Conservation (phyloP, 2,113 vertebrate species). For the Montifringilla adamsi region DNA sequence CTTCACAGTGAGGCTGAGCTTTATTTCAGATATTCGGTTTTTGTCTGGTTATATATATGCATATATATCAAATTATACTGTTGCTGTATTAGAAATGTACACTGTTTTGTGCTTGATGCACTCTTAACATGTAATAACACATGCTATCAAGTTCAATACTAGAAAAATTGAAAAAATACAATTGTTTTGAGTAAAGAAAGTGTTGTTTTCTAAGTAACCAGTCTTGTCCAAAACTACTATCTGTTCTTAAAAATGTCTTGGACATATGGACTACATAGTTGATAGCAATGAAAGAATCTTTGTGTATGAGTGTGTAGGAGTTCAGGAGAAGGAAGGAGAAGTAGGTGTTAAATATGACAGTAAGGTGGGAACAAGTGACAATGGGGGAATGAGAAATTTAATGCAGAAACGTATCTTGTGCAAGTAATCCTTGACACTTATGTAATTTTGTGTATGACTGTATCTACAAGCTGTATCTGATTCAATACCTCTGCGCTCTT, state of each 20-base stretch:
- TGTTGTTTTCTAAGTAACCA: background rate
- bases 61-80: background rate
- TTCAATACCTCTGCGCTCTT: background rate
- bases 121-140: background rate
- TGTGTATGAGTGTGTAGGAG: constrained; percentile 28
- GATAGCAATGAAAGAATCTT: background rate
- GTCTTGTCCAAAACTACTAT: background rate
- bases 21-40: background rate
- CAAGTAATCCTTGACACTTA: background rate
- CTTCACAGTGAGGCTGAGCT: background rate
- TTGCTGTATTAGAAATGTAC: background rate
- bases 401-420: background rate
- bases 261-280: constrained; percentile 10
- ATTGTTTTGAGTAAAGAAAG: background rate
- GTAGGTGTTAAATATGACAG: constrained; percentile 45
- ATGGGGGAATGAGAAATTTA: constrained; percentile 6
- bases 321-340: constrained; percentile 5
- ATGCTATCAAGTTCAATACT: background rate
- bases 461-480: background rate
- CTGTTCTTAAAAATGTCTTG: background rate
- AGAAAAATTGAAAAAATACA: background rate
- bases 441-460: background rate
- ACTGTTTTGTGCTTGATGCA: background rate
- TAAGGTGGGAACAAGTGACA: constrained; percentile 33
- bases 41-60: background rate